A percentile compares a stretch with the other conserved stretches of the same genome.
These are phyloP conservation scores for Anoura caudifer DNA, from an alignment of 2,113 vertebrate species.

Conservation along the genomic window DNA sequence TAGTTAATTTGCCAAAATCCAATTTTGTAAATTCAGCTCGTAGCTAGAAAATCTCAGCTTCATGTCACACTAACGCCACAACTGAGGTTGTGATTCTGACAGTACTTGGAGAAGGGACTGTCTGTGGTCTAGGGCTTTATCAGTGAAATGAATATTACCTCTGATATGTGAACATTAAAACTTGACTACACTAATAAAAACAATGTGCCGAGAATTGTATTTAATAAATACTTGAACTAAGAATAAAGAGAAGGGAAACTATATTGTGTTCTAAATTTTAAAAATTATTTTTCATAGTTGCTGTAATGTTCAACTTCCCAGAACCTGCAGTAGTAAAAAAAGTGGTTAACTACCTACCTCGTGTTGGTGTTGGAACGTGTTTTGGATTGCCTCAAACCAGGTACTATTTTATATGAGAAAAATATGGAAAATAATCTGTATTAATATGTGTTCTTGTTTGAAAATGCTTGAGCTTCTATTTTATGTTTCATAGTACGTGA, in stretches of 20 bases:
- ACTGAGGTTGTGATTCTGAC: conserved; percentile 22
- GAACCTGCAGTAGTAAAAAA: conserved; percentile 94
- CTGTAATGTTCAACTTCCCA: conserved; percentile 98
- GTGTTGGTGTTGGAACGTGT: conserved; percentile 96
- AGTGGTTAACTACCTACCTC: conserved; percentile 94
- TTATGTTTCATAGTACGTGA: background rate
- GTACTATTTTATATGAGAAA: conserved; percentile 75
- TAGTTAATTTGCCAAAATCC: background rate
- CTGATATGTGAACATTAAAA: background rate
- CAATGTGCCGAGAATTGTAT: background rate
- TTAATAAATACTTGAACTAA: conserved; percentile 29
- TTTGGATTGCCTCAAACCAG: conserved; percentile 97
- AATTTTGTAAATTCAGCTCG: background rate
- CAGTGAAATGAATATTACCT: background rate
- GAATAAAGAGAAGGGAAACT: conserved; percentile 18
- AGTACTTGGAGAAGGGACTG: conserved; percentile 19
- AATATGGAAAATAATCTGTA: conserved; percentile 3
- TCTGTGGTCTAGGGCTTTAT: background rate
- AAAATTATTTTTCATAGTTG: conserved; percentile 82
- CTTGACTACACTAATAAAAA: background rate
- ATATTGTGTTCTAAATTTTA: conserved; percentile 39
- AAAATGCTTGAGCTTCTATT: background rate
- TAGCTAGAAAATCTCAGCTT: conserved; percentile 3
- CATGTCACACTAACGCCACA: background rate
- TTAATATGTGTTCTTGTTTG: background rate